A percentile compares a stretch with the other conserved stretches of the same genome.
phyloP scores from a whole-genome alignment of 92 coral and sea anemone genomes.

The Palythoa heliodiscus region DNA sequence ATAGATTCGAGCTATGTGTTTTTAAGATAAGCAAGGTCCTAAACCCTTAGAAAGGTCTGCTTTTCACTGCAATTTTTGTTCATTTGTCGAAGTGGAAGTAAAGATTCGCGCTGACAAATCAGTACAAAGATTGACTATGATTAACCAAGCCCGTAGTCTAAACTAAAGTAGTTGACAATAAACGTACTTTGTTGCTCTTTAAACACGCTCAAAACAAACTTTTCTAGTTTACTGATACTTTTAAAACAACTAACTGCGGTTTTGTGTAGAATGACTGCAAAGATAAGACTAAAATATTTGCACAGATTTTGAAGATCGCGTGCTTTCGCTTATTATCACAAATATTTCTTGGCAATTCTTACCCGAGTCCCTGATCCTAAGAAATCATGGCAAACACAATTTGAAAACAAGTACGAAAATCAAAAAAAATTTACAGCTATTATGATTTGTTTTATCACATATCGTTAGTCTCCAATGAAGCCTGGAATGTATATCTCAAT shows the following conservation, averaged over 20 bases:
- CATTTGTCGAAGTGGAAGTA: not conserved
- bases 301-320: slow-evolving; percentile 15
- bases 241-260: slow-evolving; percentile 31
- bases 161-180: slow-evolving; percentile 33
- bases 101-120: slow-evolving; percentile 14
- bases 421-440: slow-evolving; percentile 44
- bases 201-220: slow-evolving; percentile 27
- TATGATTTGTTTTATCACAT: not conserved
- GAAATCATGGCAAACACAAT: slow-evolving; percentile 1
- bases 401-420: not conserved
- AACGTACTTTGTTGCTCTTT: slow-evolving; percentile 32
- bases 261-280: slow-evolving; percentile 33
- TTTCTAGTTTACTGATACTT: slow-evolving; percentile 32
- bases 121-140: not conserved
- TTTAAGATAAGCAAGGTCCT: not conserved
- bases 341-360: not conserved
- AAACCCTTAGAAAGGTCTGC: not conserved
- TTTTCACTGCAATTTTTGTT: slow-evolving; percentile 4
- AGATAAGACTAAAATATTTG: slow-evolving; percentile 32
- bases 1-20: not conserved
- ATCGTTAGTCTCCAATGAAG: not conserved
- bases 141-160: slow-evolving; percentile 17
- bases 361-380: not conserved
- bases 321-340: not conserved
- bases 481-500: not conserved